A percentile compares a stretch with the other conserved stretches of the same genome.
Evolutionary conservation across 2,888 invertebrate species (phyloP).

Genomic region (Tortrix viridana): DNA sequence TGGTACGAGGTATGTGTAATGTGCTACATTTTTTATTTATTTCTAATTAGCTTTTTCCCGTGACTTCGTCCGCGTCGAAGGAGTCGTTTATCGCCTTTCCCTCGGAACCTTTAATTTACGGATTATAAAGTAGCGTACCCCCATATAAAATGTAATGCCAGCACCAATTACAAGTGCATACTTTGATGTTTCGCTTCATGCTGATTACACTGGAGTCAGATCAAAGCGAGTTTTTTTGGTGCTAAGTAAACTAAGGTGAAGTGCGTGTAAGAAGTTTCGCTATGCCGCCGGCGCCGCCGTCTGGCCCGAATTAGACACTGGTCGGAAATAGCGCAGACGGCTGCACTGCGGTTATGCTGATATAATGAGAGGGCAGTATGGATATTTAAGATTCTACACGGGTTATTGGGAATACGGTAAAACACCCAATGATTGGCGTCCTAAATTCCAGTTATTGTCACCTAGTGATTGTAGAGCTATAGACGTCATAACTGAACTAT

Average conservation of each 20-base stretch:
- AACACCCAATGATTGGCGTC: too few relatives aligned
- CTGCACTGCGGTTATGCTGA: conserved; percentile 24
- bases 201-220: conserved; percentile 44
- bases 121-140: too few relatives aligned
- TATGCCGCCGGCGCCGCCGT: conserved; percentile 55
- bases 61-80: too few relatives aligned
- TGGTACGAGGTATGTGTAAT: too few relatives aligned
- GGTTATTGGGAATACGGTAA: neutral
- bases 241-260: conserved; percentile 55
- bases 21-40: too few relatives aligned
- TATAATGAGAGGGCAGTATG: conserved; percentile 27
- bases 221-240: conserved; percentile 61
- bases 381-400: conserved; percentile 25
- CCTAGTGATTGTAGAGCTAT: too few relatives aligned
- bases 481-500: too few relatives aligned
- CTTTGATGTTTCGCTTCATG: conserved; percentile 4
- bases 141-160: too few relatives aligned
- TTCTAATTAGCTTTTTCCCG: too few relatives aligned
- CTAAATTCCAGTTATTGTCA: too few relatives aligned
- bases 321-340: conserved; percentile 68
- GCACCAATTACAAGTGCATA: neutral
- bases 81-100: too few relatives aligned
- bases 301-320: conserved; percentile 60
- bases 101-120: too few relatives aligned
- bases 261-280: conserved; percentile 56